Evolutionary conservation across 2,113 vertebrate genomes (phyloP), one percentile per base, ranked within the genome.

Genomic region (Osmerus eperlanus): DNA sequence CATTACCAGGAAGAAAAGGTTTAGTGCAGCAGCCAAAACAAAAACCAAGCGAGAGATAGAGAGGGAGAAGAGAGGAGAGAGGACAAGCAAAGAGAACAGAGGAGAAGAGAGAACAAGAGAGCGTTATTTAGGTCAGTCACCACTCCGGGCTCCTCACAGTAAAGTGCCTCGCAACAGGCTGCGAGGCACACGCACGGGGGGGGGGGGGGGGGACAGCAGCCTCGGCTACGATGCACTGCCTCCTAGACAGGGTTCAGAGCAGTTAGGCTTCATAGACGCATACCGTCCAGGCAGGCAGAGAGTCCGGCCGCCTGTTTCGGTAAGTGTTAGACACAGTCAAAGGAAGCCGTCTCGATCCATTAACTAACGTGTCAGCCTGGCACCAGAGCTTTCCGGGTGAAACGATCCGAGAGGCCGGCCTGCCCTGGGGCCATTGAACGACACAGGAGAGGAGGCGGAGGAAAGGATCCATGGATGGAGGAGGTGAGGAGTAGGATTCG

Each of bases 51-150:
- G 25, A 28, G 25, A 47, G 41, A 76, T 74, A 81, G 83, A 81
- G 76, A 76, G 83, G 70, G 55, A 70, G 15, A 66, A 79, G 73
- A 77, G 21, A 25, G 23, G 14, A 25, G 14, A 25, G 14, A 25
- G 0, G 59, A 23, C n/a, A 28, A 21, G 19, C 25, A 65, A 41
- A 86, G 28, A 14, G 12, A 65, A 71, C 55, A 55, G 25, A 12
- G 56, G n/a, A 60, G n/a, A 67, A 70, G 14, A 67, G 14, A 72
- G 29, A 41, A 21, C 8, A 55, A 55, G 13, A 14, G 54, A 18
- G 54, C 75, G 80, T 76, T 85, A 90, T 89, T 84, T 87, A 88
- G 89, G 89, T 90, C 90, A 83, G 81, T 80, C 87, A 80, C 70
- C 84, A 85, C 90, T 89, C 41, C 67, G 55, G 89, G 89, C 86